A percentile compares a stretch with the other conserved stretches of the same genome.
Conservation (phyloP, 2,113 vertebrate species). For the Thermophis baileyi region DNA sequence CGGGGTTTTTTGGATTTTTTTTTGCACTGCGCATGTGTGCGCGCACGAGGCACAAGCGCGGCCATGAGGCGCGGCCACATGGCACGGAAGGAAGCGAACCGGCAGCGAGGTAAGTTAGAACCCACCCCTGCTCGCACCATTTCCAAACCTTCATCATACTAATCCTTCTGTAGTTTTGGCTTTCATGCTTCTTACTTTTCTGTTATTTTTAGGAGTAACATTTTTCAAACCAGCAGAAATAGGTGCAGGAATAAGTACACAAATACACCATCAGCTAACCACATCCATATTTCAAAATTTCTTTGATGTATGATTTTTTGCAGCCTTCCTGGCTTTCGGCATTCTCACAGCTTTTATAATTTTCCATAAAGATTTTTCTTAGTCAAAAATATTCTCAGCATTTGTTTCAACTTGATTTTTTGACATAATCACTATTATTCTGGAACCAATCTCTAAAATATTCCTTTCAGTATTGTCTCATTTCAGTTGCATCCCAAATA, state of each 20-base stretch:
- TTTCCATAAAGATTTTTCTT: background rate
- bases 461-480: background rate
- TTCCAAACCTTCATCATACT: background rate
- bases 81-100: no score
- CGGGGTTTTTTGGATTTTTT: no score
- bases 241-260: background rate
- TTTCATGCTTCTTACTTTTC: background rate
- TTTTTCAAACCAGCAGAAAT: background rate
- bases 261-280: background rate
- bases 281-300: background rate
- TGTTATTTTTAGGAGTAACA: background rate
- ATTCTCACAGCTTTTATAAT: background rate
- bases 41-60: no score
- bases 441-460: background rate
- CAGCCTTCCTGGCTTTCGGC: background rate
- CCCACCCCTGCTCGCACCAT: background rate
- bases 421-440: background rate
- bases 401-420: background rate
- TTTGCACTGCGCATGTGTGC: no score
- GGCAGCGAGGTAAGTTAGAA: no score
- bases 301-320: background rate
- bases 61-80: no score
- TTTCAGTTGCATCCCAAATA: background rate
- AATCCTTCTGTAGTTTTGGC: background rate
- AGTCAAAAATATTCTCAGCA: background rate